A percentile compares a stretch with the other conserved stretches of the same genome.
These are phyloP conservation scores for Ichneumoninae sp. DNA, from an alignment of 2,888 invertebrate species.

Conservation along the genomic window DNA sequence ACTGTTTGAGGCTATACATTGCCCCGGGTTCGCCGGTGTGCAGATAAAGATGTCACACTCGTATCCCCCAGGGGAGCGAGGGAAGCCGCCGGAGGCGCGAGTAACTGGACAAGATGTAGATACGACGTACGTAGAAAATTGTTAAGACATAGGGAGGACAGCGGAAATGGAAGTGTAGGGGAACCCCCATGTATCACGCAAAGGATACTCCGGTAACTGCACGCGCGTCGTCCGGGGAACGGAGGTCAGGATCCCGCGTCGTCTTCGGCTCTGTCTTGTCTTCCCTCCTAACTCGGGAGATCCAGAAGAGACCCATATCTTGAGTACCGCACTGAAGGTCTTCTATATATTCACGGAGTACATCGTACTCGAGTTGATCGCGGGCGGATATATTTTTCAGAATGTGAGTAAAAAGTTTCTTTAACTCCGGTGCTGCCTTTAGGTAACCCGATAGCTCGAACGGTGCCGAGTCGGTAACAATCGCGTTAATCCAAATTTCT, in stretches of 20 bases:
- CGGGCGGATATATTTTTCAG: neutral
- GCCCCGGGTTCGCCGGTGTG: slow-evolving; percentile 68
- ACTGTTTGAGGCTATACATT: slow-evolving; percentile 66
- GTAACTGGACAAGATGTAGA: slow-evolving; percentile 73
- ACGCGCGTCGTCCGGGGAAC: slow-evolving; percentile 1
- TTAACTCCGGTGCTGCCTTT: too few relatives aligned
- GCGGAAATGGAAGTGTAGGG: slow-evolving; percentile 31
- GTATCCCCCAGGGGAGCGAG: slow-evolving; percentile 72
- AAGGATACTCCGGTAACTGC: slow-evolving; percentile 25
- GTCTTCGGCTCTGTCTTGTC: slow-evolving; percentile 6
- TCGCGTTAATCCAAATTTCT: too few relatives aligned
- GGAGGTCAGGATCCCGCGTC: neutral
- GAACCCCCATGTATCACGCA: neutral
- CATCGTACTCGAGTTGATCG: neutral
- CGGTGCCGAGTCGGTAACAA: too few relatives aligned
- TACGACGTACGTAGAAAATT: slow-evolving; percentile 64
- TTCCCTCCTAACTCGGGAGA: neutral
- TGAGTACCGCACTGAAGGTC: neutral
- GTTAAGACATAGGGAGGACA: slow-evolving; percentile 26
- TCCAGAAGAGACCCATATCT: neutral
- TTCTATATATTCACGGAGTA: neutral
- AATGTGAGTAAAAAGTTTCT: too few relatives aligned
- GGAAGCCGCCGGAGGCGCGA: slow-evolving; percentile 54
- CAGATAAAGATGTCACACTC: slow-evolving; percentile 78
- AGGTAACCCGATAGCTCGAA: too few relatives aligned